Base-by-base conservation (phyloP, 2,797 vertebrate species). In the Sebastes diaconus region DNA sequence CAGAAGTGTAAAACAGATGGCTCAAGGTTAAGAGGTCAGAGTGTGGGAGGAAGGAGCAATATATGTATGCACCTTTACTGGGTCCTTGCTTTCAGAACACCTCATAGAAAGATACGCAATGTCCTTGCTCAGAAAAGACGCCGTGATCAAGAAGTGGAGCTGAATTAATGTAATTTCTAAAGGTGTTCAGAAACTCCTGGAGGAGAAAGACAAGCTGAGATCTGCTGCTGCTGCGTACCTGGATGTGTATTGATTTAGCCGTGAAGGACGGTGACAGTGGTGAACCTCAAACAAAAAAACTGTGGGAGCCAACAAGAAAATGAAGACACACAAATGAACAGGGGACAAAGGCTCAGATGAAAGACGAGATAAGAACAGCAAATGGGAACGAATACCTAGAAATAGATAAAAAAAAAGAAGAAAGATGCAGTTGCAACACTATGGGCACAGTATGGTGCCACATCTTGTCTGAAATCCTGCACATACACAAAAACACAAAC, bases 211-310 rank as follows among this genome's bases (percentile, higher is more conserved):
- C 14, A 75, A 13, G 5, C 27, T 29, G 64, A 55, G 29, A 16
- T 12, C 24, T 16, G 65, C 69, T 14, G 65, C 73, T n/a, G 39
- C 13, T 42, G 13, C 7, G 39, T 0, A 42, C 14, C 2, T 29
- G 55, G 22, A 12, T 61, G 18, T 55, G 25, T 54, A 77, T 85
- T 58, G 29, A 79, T 79, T 79, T 81, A n/a, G 22, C 34, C 13
- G 30, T 36, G 57, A 72, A 27, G 63, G 60, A 64, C 5, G 5
- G 5, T 39, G 30, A 29, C 32, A 8, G 24, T 6, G 13, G 42
- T 18, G 36, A 24, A 25, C 39, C 29, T 50, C 36, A 16, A 16
- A 61, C 20, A 52, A 9, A 57, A 61, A 13, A 29, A 32, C 25
- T 50, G 68, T 32, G 4, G 24, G 42, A 25, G 36, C 12, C 22